These are phyloP conservation scores for Spatulosminthurus flaviceps DNA, from an alignment of 2,888 invertebrate genomes.

Conservation along the genomic window DNA sequence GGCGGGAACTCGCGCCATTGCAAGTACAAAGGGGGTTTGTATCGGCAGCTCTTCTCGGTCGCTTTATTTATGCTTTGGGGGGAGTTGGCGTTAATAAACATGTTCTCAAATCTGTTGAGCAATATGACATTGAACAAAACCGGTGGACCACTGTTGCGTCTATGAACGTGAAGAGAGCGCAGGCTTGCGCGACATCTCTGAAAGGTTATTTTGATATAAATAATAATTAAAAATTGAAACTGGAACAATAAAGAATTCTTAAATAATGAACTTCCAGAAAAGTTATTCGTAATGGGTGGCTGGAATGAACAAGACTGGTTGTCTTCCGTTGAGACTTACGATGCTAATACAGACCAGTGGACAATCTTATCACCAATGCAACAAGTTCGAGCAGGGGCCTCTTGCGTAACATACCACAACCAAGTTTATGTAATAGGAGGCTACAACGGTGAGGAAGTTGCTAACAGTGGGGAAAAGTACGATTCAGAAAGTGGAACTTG, in stretches of 20 bases:
- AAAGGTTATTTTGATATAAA: conserved; percentile 23
- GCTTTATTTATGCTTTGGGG: conserved; percentile 11
- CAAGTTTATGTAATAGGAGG: conserved; percentile 74
- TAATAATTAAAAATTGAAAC: conserved; percentile 1
- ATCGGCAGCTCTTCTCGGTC: neutral
- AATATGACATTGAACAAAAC: conserved; percentile 78
- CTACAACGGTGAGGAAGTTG: conserved; percentile 89
- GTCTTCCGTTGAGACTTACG: conserved; percentile 84
- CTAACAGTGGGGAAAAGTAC: conserved; percentile 89
- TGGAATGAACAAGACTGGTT: conserved; percentile 92
- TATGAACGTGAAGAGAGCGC: conserved; percentile 74
- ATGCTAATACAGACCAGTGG: conserved; percentile 83
- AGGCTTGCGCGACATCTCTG: conserved; percentile 9
- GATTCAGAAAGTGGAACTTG: conserved; percentile 82
- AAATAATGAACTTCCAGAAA: conserved; percentile 69
- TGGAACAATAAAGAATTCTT: too few relatives aligned
- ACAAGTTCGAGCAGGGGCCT: conserved; percentile 74
- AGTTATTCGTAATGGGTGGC: conserved; percentile 85
- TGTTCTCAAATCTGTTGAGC: conserved; percentile 73
- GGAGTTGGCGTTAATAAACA: neutral
- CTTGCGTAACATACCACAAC: conserved; percentile 86
- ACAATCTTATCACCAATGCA: neutral
- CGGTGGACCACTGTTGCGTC: conserved; percentile 88
- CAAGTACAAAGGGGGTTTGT: neutral
- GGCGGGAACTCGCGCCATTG: conserved; percentile 3